Evolutionary conservation across 2,888 invertebrate species (phyloP).

Genomic region (Eupsilia transversa): DNA sequence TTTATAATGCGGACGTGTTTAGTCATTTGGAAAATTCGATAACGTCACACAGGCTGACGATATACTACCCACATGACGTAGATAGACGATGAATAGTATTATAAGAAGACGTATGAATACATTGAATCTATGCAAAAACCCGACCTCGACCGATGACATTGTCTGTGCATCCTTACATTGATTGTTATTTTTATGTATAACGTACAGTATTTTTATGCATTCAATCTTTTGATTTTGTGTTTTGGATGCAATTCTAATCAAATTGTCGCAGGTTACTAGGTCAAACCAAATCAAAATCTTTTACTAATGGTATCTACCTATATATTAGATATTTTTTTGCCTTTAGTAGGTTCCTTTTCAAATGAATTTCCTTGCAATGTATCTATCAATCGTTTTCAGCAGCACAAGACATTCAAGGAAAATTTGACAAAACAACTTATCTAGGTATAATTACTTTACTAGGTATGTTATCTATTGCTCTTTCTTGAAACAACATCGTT

Average conservation of each 20-base stretch:
- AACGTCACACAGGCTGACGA: conserved; percentile 40
- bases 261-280: conserved; percentile 2
- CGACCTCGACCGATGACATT: conserved; percentile 55
- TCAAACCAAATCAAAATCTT: too few species aligned
- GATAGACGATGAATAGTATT: conserved; percentile 20
- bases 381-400: not conserved
- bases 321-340: too few species aligned
- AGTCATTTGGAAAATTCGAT: conserved; percentile 17
- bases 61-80: conserved; percentile 31
- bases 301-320: too few species aligned
- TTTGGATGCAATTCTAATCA: conserved; percentile 27
- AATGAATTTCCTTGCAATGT: not conserved
- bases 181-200: conserved; percentile 16
- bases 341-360: not conserved
- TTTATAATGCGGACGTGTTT: not conserved
- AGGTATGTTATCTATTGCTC: not conserved
- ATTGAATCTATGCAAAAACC: conserved; percentile 42
- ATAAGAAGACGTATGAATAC: conserved; percentile 32
- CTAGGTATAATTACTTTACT: not conserved
- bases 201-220: not conserved
- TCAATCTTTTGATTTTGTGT: conserved; percentile 8
- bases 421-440: too few species aligned
- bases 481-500: conserved; percentile 6
- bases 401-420: too few species aligned
- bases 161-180: conserved; percentile 25